Evolutionary conservation across 2,113 vertebrate genomes (phyloP), one percentile per base, ranked within the genome.

Genomic region (Colaptes auratus): DNA sequence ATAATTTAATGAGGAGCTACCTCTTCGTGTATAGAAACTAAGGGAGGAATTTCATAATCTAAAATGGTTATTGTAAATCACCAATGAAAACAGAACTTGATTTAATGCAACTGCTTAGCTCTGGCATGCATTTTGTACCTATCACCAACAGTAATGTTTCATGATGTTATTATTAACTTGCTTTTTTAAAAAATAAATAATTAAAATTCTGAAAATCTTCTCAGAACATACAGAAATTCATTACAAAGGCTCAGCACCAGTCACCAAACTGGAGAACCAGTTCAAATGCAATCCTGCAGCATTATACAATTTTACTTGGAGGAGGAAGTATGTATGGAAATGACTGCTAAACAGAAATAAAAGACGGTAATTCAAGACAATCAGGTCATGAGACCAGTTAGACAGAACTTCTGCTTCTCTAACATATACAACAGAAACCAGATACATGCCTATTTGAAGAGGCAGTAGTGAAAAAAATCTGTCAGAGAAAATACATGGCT

Each of bases 1-100:
- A 92, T 75, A 56, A 77, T 70, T 89, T 77, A 89, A 66, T 89
- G 90, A 72, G 25, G 81, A 93, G 30, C 28, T 65, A 65, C 14
- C 14, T n/a, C 60, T 39, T 87, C 42, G 46, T 6, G 6, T 28
- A 69, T 2, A 27, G 17, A 48, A 19, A n/a, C 28, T 33, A 64
- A 4, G 15, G 53, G 48, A 88, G 11, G 12, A 85, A 89, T 84
- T 85, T 48, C 9, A 42, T 30, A 50, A 61, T 12, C 15, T 7
- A 18, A 60, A 89, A 60, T 30, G 52, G 11, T 74, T 80, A 39
- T 3, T 61, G 53, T 36, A 89, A 82, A 14, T 31, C 42, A n/a
- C 30, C 8, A 39, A 30, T 11, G 12, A 10, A 15, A 69, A n/a
- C 2, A 3, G 33, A 50, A 31, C 9, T 9, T 3, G 2, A 83